phyloP scores from a whole-genome alignment of 2,797 vertebrate genomes.

The Clarias platycephalus region DNA sequence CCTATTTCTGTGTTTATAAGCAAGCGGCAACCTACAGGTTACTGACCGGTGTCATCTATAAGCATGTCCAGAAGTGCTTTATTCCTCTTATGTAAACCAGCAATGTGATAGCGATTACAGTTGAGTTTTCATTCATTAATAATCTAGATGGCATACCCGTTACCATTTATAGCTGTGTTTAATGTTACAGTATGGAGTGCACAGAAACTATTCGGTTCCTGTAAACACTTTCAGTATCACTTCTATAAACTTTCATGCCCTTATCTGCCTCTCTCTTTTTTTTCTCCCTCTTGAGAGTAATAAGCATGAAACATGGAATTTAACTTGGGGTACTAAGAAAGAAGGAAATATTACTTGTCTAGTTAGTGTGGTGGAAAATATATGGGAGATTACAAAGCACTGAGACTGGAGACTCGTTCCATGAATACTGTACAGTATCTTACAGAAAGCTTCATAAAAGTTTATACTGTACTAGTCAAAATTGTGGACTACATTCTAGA shows the following conservation, averaged over 20 bases:
- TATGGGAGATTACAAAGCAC: neutral
- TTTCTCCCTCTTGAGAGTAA: neutral
- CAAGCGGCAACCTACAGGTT: neutral
- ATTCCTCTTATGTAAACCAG: neutral
- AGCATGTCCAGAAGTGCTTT: neutral
- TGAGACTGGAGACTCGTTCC: neutral
- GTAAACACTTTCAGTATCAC: neutral
- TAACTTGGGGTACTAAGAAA: neutral
- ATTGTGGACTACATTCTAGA: too few species aligned
- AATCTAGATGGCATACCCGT: neutral
- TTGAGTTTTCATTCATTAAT: neutral
- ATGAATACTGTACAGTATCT: neutral
- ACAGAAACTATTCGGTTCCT: neutral
- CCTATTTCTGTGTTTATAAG: neutral
- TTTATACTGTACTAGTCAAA: too few species aligned
- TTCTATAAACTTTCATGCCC: neutral
- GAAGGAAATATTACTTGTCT: neutral
- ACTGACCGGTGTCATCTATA: neutral
- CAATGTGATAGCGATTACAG: too few species aligned
- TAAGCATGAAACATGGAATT: neutral
- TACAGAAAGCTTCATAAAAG: neutral
- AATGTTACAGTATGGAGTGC: neutral
- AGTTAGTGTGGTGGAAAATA: neutral
- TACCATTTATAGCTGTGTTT: neutral
- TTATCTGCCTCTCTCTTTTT: neutral